phyloP scores from a whole-genome alignment of 2,113 vertebrate species.

The Aldabrachelys gigantea region DNA sequence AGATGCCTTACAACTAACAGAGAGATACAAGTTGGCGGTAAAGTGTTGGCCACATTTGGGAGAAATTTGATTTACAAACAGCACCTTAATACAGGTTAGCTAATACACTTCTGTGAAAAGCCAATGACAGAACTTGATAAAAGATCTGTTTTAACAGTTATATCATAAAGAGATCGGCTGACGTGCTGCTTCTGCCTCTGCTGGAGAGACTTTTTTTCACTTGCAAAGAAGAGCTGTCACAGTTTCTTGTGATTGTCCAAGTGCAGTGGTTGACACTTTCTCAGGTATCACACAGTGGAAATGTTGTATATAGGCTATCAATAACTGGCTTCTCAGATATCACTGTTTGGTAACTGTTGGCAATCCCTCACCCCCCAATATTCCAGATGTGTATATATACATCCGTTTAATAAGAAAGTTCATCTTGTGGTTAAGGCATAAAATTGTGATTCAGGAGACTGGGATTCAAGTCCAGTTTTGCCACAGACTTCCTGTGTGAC shows the following conservation, averaged over 20 bases:
- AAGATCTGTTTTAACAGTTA: neutral
- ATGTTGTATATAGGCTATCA: fast-evolving
- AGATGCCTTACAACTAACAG: neutral
- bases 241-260: fast-evolving
- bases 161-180: neutral
- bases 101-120: neutral
- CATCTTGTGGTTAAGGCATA: neutral
- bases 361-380: neutral
- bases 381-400: neutral
- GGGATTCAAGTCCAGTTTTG: fast-evolving
- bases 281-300: fast-evolving
- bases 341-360: neutral
- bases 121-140: neutral
- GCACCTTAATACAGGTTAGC: neutral
- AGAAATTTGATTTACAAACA: neutral
- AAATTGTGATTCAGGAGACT: fast-evolving
- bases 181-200: neutral
- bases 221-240: fast-evolving
- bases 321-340: neutral
- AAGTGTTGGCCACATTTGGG: neutral
- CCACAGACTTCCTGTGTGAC: fast-evolving
- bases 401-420: neutral
- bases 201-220: fast-evolving
- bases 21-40: neutral
- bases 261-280: fast-evolving